phyloP scores from a whole-genome alignment of 2,113 vertebrate genomes.

The Lophura nycthemera region DNA sequence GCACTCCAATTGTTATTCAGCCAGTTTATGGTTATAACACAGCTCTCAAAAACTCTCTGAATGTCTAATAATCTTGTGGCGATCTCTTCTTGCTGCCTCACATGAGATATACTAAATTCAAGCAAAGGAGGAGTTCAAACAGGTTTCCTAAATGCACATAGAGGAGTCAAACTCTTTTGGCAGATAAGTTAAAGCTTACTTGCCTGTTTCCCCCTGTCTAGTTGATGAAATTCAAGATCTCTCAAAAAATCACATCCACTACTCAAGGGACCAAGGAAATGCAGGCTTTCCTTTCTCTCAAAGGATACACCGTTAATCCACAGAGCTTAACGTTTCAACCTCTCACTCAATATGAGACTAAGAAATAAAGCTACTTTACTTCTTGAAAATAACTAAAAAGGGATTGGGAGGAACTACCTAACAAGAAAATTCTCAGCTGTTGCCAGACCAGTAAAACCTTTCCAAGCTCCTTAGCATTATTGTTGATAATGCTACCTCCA shows the following conservation, averaged over 20 bases:
- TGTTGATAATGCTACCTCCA: conserved; percentile 38
- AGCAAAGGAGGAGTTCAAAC: not conserved
- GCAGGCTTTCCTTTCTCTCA: conserved; percentile 33
- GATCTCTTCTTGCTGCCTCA: not conserved
- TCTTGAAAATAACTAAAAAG: conserved; percentile 54
- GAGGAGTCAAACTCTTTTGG: conserved; percentile 12
- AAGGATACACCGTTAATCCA: conserved; percentile 48
- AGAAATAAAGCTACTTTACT: conserved; percentile 72
- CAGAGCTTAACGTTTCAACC: conserved; percentile 73
- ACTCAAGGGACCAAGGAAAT: conserved; percentile 7
- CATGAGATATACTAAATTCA: not conserved
- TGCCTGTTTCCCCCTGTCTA: not conserved
- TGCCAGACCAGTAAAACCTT: conserved; percentile 50
- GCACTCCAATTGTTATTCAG: not conserved
- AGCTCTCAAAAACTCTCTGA: not conserved
- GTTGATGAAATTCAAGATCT: conserved; percentile 63
- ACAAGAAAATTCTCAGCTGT: conserved; percentile 42
- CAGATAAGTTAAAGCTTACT: conserved; percentile 13
- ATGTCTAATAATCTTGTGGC: not conserved
- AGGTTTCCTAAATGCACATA: not conserved
- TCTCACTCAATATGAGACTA: conserved; percentile 57
- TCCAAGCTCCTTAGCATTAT: conserved; percentile 2
- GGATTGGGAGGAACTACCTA: conserved; percentile 48
- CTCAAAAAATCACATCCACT: conserved; percentile 24
- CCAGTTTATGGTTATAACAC: not conserved